Conservation (phyloP, 2,888 invertebrate species). For the Lycocerus yunnanus region DNA sequence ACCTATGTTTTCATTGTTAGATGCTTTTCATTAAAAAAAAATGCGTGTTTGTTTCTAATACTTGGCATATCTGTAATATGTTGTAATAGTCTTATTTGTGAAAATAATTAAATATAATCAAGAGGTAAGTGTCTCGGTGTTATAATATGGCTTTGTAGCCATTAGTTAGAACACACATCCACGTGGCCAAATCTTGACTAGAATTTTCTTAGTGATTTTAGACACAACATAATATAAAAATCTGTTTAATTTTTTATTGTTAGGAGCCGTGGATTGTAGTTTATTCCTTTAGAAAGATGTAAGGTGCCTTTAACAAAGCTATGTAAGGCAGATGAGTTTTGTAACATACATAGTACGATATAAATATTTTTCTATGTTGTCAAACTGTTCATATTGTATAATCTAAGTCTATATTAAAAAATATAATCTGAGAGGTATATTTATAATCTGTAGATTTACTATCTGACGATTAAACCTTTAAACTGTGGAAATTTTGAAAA, state of each 20-base stretch:
- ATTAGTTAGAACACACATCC: slow-evolving; percentile 50
- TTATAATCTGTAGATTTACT: slow-evolving; percentile 43
- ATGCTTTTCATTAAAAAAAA: slow-evolving; percentile 14
- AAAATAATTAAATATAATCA: slow-evolving; percentile 38
- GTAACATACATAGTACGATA: slow-evolving; percentile 61
- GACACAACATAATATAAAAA: slow-evolving; percentile 6
- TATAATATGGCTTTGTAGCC: slow-evolving; percentile 51
- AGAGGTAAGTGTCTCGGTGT: slow-evolving; percentile 54
- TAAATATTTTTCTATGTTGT: slow-evolving; percentile 75
- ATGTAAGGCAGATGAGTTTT: slow-evolving; percentile 72
- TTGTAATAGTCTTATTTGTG: slow-evolving; percentile 40
- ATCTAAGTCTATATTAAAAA: slow-evolving; percentile 45
- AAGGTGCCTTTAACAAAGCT: slow-evolving; percentile 59
- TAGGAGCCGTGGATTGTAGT: slow-evolving; percentile 30
- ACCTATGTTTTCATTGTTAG: slow-evolving; percentile 10
- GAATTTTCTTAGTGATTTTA: slow-evolving; percentile 15
- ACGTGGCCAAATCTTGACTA: slow-evolving; percentile 52
- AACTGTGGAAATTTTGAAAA: slow-evolving; percentile 21
- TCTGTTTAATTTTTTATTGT: slow-evolving; percentile 16
- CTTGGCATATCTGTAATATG: slow-evolving; percentile 46
- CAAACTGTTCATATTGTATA: slow-evolving; percentile 55
- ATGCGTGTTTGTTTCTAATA: slow-evolving; percentile 29
- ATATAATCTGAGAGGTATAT: slow-evolving; percentile 52
- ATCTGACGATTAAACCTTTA: slow-evolving; percentile 36
- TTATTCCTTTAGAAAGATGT: slow-evolving; percentile 48